Evolutionary conservation across 2,888 invertebrate genomes (phyloP), one percentile per base, ranked within the genome.

Genomic region (Morpho deidamia): DNA sequence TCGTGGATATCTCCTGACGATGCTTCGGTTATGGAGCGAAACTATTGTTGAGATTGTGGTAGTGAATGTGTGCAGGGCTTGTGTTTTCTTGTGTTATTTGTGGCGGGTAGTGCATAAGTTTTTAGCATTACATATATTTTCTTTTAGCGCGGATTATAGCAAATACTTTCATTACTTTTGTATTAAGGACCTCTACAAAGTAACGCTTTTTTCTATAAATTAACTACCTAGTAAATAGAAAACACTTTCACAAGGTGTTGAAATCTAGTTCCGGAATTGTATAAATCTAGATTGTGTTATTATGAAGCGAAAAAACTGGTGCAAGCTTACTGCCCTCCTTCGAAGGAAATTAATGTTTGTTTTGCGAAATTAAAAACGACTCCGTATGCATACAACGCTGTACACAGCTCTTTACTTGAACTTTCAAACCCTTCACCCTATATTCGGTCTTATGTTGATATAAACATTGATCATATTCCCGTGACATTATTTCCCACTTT

Each of bases 281-380:
- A 23, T 47, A 48, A 23, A 14, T 37, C 44, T 41, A 56, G 41
- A 56, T 56, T 56, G 55, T 56, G 33, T 55, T 56, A 47, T 43
- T 51, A 58, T 49, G 35, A 33, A 40, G 46, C 49, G 55, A 49
- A 50, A 56, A 60, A 46, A 50, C 51, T 53, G 51, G 45, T 51
- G 54, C 56, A 55, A 49, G 57, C 62, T 65, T 55, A 65, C 63
- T 60, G 60, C 53, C 61, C 63, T 67, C 61, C 67, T 63, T 65
- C 62, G 57, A 66, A 75, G 78, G 71, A 82, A 84, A 84, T 81
- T 81, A 78, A 81, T 84, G 78, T 84, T 84, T 82, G 77, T 76
- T 73, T 75, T 74, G 71, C 67, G 73, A 83, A 83, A 84, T 84
- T 81, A 83, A 81, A 83, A 77, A 72, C 61, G 69, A 59, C 59